These are phyloP conservation scores for Heliothis subflexa DNA, from an alignment of 1,140 invertebrate genomes.

Conservation along the genomic window DNA sequence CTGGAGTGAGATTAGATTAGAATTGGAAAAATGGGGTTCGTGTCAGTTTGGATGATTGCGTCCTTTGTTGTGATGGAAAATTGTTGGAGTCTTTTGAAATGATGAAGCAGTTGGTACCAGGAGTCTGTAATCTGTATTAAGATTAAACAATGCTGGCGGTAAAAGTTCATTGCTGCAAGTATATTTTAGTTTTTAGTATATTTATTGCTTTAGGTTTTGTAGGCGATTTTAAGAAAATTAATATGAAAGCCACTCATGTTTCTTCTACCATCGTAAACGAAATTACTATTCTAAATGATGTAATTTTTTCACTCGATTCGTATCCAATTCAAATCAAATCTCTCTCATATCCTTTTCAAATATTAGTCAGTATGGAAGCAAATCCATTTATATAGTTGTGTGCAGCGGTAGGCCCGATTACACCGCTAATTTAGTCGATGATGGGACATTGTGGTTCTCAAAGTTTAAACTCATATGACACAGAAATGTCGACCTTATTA, in stretches of 20 bases:
- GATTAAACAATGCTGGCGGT: too few species aligned
- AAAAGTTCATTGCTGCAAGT: too few species aligned
- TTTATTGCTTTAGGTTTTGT: too few species aligned
- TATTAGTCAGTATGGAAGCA: conserved; percentile 21
- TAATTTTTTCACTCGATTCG: not conserved
- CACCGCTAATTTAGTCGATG: conserved; percentile 40
- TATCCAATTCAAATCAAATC: not conserved
- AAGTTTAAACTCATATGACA: not conserved
- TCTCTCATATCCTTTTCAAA: conserved; percentile 18
- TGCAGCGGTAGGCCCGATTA: conserved; percentile 46
- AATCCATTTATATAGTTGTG: conserved; percentile 16
- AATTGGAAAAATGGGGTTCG: not conserved
- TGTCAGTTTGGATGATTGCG: not conserved
- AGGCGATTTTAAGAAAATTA: too few species aligned
- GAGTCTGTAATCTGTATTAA: too few species aligned
- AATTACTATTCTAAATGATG: not conserved
- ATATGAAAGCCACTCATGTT: too few species aligned
- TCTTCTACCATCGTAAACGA: too few species aligned
- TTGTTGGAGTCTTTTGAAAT: not conserved
- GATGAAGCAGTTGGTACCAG: not conserved
- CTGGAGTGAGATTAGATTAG: conserved; percentile 9
- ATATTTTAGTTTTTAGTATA: too few species aligned
- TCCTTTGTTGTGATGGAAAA: not conserved
- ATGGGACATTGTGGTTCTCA: conserved; percentile 41
- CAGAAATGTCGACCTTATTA: too few species aligned